Base-by-base conservation (phyloP, 2,113 vertebrate genomes). In the Collichthys lucidus region DNA sequence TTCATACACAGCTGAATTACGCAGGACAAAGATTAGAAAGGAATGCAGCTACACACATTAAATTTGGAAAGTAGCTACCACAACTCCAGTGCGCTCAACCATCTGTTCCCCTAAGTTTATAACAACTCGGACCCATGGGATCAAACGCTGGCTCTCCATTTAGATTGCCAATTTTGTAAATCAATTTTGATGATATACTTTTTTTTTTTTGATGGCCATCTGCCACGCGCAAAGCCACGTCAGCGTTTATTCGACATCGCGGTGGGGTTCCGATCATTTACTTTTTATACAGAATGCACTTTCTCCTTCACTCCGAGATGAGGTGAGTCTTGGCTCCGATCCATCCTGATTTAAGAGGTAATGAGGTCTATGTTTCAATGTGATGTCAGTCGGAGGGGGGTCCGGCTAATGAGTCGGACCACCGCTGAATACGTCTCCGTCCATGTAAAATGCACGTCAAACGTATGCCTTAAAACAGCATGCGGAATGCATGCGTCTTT, bases 361-460 rank as follows among this genome's bases (percentile, higher is more conserved):
- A 91, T 86, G 87, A 90, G 87, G 69, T 85, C 82, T 61, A 83
- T 87, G 91, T 80, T 88, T 90, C 85, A 87, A 66, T 73, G 44
- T 82, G 86, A 86, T 89, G 67, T 75, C 63, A 35, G 44, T 68
- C 74, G 4, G 70, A 2, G 42, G 91, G 92, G 79, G 86, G 81
- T 86, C 82, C 29, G 0, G 4, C 80, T 92, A 91, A 92, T 90
- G 91, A 92, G 79, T 83, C 24, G 7, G 74, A 74, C 83, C 81
- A 78, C 75, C 71, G 2, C 81, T 57, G 62, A 69, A 83, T 85
- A 78, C 20, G 59, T 81, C 50, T 85, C 72, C 8, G 56, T 78
- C 77, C 75, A 72, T 88, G 84, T 49, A 86, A 83, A 79, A 88
- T 86, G 82, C 73, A 83, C n/a, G 20, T 60, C 29, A 16, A 77